These are phyloP conservation scores for Thinocorus orbignyianus DNA, from an alignment of 2,113 vertebrate genomes.

Conservation along the genomic window DNA sequence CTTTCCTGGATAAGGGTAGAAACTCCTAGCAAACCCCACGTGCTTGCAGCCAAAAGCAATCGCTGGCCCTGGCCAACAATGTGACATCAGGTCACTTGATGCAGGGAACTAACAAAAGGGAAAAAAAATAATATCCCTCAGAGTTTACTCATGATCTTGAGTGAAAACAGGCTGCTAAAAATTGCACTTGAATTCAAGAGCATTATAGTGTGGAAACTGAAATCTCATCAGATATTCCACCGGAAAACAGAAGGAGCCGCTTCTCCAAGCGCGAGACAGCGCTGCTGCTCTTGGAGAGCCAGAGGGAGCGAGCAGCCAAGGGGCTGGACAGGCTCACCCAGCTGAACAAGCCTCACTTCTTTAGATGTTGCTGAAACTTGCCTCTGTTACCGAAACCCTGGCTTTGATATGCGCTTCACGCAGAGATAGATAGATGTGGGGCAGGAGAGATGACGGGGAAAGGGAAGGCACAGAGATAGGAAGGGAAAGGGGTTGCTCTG, in stretches of 20 bases:
- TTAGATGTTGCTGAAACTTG: not conserved
- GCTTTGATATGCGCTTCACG: not conserved
- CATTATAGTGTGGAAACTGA: not conserved
- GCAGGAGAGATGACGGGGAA: not conserved
- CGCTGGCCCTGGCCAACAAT: not conserved
- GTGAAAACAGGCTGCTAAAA: constrained; percentile 23
- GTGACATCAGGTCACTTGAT: not conserved
- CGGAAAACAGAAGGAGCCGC: constrained; percentile 1
- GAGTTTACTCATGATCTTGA: not conserved
- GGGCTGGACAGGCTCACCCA: not conserved
- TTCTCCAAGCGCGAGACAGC: not conserved
- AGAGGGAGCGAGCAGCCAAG: not conserved
- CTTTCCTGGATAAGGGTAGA: not conserved
- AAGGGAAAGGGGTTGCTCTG: constrained; percentile 24
- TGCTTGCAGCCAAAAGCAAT: not conserved
- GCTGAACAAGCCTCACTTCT: not conserved
- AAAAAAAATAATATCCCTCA: not conserved
- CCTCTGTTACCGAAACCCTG: not conserved
- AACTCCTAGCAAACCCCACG: not conserved
- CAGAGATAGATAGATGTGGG: not conserved
- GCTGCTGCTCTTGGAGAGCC: not conserved
- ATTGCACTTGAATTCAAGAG: not conserved
- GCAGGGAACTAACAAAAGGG: not conserved
- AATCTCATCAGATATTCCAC: constrained; percentile 8
- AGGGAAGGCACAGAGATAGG: not conserved